Base-by-base conservation (phyloP, 2,888 invertebrate species). In the Colletes collaris region DNA sequence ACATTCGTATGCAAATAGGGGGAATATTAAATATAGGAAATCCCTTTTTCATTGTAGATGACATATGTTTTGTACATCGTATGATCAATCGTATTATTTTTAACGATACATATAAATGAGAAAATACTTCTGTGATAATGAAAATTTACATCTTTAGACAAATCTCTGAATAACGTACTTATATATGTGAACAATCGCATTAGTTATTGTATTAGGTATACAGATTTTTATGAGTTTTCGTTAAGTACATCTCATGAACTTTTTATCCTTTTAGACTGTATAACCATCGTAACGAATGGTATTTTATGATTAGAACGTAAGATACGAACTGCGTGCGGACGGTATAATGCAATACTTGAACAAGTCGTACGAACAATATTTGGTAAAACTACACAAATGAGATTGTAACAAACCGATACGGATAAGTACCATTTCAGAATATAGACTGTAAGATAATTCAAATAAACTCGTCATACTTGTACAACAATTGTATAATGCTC, bases 121-220 rank as follows among this genome's bases (percentile, higher is more conserved):
- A 75, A 76, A 76, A 72, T 55, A 49, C 8, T 81, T 68, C 79
- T 81, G 76, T 81, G 76, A 81, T 76, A 79, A 74, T 52, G 44
- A 55, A 59, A 27, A 46, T 77, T 49, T 27, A 58, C 46, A 62
- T n/a, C 4, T 49, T 53, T 52, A 3, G 52, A 63, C n/a, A 4
- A 76, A 16, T 46, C 37, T 56, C 16, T 55, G 44, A 76, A 13
- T 66, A 76, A 19, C 70, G 56, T 76, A 76, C 40, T 70, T 69
- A 66, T 35, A 50, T 19, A 44, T 37, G 7, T 13, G 37, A 64
- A 66, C 11, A 49, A 63, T 68, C 63, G 37, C 19, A 37, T 64
- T 55, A 67, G 50, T 37, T 49, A 27, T 16, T 46, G 53, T 60
- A 13, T 6, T 60, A 67, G 27, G 40, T 37, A 49, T 44, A 60